Percentiles rank a stretch among this genome's conserved stretches.
Evolutionary conservation across 1,140 invertebrate species (phyloP).

Genomic region (Pseudachorutes palmiensis): DNA sequence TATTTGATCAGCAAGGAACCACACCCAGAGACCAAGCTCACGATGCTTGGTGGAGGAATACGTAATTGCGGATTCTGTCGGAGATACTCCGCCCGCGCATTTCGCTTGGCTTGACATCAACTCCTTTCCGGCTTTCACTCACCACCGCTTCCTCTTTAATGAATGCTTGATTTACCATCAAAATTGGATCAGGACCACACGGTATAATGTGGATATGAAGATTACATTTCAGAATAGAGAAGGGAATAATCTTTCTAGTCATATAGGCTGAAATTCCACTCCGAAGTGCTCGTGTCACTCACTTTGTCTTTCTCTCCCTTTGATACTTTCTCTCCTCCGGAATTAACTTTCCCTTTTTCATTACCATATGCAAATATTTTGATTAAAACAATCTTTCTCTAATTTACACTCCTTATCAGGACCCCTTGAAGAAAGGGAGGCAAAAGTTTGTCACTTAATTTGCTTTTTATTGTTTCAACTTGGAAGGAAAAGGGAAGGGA

Average conservation of each 20-base stretch:
- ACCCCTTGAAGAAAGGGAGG: not conserved
- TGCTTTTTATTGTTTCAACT: not conserved
- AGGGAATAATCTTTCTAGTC: too few relatives aligned
- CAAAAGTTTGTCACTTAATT: not conserved
- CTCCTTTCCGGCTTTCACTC: not conserved
- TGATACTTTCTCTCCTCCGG: not conserved
- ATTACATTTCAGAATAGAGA: not conserved
- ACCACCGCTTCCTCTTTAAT: slow-evolving; percentile 18
- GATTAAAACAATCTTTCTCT: not conserved
- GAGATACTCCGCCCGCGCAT: too few relatives aligned
- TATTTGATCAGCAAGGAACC: not conserved
- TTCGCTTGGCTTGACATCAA: not conserved
- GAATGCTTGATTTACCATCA: slow-evolving; percentile 25
- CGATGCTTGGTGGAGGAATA: too few relatives aligned
- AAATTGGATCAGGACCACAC: slow-evolving; percentile 23
- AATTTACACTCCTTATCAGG: not conserved
- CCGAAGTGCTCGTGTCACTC: too few relatives aligned
- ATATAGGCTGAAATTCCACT: not conserved
- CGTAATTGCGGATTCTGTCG: too few relatives aligned
- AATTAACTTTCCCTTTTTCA: not conserved
- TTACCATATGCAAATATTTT: slow-evolving; percentile 12
- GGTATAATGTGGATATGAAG: too few relatives aligned
- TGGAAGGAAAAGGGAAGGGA: not conserved
- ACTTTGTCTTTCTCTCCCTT: too few relatives aligned
- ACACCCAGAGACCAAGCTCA: not conserved